These are phyloP conservation scores for Drosophila ustulata DNA, from an alignment of 2,888 invertebrate genomes.

Conservation along the genomic window DNA sequence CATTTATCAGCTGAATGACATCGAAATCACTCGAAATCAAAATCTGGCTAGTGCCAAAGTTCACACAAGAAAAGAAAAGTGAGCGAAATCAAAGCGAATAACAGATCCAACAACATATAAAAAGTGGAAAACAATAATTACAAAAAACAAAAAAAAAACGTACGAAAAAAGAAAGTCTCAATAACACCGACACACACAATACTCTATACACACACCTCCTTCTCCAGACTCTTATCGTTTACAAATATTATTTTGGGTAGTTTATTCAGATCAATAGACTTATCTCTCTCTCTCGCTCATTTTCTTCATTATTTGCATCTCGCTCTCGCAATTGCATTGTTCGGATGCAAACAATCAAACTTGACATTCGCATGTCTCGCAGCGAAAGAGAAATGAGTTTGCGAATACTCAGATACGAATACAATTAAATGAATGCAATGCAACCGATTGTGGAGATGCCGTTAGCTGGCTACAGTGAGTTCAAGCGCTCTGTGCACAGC, in stretches of 20 bases:
- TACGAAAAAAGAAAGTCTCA: conserved; percentile 36
- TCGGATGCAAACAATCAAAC: conserved; percentile 28
- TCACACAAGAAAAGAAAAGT: conserved; percentile 45
- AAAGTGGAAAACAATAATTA: conserved; percentile 51
- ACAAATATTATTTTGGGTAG: conserved; percentile 7
- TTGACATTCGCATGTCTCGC: conserved; percentile 49
- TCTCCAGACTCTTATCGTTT: background rate
- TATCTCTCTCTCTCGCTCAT: background rate
- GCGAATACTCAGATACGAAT: background rate
- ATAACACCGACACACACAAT: conserved; percentile 9
- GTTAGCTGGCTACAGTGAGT: conserved; percentile 21
- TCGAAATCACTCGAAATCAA: conserved; percentile 51
- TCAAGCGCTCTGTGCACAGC: conserved; percentile 25
- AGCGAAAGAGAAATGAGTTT: conserved; percentile 11
- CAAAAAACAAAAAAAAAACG: conserved; percentile 31
- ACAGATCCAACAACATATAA: conserved; percentile 14
- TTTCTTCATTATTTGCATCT: background rate
- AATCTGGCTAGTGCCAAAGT: conserved; percentile 55
- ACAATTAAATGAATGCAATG: conserved; percentile 34
- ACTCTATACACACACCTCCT: background rate
- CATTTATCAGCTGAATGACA: conserved; percentile 45
- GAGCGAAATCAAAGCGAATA: conserved; percentile 34
- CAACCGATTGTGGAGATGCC: background rate
- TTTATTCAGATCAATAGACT: conserved; percentile 3
- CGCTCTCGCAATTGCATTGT: conserved; percentile 1